phyloP scores from a whole-genome alignment of 2,113 vertebrate genomes.

The Felis catus region F.catus_Fca126_mat1.0 CM031424.1:67743501-67744000 shows the following conservation, averaged over 20 bases:
- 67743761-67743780: not conserved
- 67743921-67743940: not conserved
- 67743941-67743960: not conserved
- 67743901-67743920: not conserved
- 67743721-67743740: not conserved
- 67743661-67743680: not conserved
- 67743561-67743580: not conserved
- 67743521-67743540: not conserved
- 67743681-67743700: not conserved
- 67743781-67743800: not conserved
- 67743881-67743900: not conserved
- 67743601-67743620: not conserved
- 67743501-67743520: not conserved
- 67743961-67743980: not conserved
- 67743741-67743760: not conserved
- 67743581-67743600: not conserved
- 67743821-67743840: not conserved
- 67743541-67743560: not conserved
- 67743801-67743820: not conserved
- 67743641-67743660: not conserved
- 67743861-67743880: not conserved
- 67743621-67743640: not conserved
- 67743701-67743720: not conserved
- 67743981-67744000: not conserved
- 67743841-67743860: not conserved